Evolutionary conservation across 2,888 invertebrate genomes (phyloP), one percentile per base, ranked within the genome.

Genomic region (Tetragonula carbonaria): DNA sequence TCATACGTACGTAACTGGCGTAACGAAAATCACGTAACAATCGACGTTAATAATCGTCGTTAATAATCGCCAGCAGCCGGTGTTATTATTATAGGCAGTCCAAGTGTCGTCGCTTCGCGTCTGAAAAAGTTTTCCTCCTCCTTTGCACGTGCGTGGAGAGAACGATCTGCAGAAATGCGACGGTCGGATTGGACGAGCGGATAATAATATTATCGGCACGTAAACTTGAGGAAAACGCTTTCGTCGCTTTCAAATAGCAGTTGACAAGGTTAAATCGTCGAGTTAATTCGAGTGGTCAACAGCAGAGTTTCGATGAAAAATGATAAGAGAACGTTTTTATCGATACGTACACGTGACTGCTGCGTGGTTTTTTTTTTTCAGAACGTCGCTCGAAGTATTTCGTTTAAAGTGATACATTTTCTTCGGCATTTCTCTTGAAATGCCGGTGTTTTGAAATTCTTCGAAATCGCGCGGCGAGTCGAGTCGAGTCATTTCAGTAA

Each of bases 1-100:
- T 28, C 28, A 6, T 5, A 59, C n/a, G n/a, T 74, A 45, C 45
- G 75, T 38, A 63, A 72, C 75, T 76, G 71, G 78, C 74, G 45
- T 78, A 78, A 86, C 73, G 33, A 57, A 57, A 59, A 59, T 38
- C 38, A 28, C 62, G 62, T 73, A 62, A 62, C 50, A 28, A 28
- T 23, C 38, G 28, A 45, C 62, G 59, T 73, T 50, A 62, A 50
- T 38, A 28, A 28, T 28, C 73, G 50, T 28, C 50, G 13, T 57
- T 57, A 38, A 38, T 8, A 38, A 8, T 38, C 33, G 2, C 2
- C 33, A 33, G 33, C 33, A 33, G 33, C 33, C 33, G 33, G 33
- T 3, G 3, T 33, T 33, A 33, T 33, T 33, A 33, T 33, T 33
- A 33, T 33, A 33, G 33, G 33, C 33, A 33, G 33, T 33, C 33